These are phyloP conservation scores for Apotomis betuletana DNA, from an alignment of 2,888 invertebrate genomes.

Conservation along the genomic window DNA sequence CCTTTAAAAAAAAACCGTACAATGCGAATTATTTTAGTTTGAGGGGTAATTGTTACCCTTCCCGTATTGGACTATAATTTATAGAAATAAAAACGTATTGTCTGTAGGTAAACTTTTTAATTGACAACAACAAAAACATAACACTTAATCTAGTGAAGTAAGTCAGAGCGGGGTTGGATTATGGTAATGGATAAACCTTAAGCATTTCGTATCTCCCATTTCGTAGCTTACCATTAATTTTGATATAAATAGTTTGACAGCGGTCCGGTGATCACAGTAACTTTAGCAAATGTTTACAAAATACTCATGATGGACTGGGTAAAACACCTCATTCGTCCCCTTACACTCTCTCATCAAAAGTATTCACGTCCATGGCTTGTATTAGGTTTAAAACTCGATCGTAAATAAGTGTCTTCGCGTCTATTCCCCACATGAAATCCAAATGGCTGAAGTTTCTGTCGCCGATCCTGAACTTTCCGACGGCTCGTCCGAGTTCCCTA, in stretches of 20 bases:
- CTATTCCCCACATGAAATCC: constrained; percentile 88
- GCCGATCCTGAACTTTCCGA: constrained; percentile 83
- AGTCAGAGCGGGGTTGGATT: background rate
- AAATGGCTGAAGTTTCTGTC: constrained; percentile 85
- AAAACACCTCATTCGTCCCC: background rate
- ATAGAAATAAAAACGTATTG: background rate
- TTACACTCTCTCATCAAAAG: background rate
- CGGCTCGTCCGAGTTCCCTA: constrained; percentile 78
- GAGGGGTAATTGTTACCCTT: no score
- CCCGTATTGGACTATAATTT: no score
- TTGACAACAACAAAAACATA: background rate
- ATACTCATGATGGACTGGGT: no score
- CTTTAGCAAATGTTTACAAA: no score
- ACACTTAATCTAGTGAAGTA: background rate
- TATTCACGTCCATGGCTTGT: constrained; percentile 59
- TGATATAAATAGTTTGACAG: background rate
- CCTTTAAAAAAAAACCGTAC: no score
- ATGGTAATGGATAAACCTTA: constrained; percentile 5
- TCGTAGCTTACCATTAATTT: background rate
- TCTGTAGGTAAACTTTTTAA: background rate
- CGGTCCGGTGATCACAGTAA: no score
- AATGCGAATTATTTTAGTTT: no score
- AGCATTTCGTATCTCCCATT: background rate
- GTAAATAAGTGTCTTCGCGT: constrained; percentile 84
- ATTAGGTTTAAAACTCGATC: constrained; percentile 82